Conservation (phyloP, 1,140 invertebrate species). For the Drosophila trapezifrons region DNA sequence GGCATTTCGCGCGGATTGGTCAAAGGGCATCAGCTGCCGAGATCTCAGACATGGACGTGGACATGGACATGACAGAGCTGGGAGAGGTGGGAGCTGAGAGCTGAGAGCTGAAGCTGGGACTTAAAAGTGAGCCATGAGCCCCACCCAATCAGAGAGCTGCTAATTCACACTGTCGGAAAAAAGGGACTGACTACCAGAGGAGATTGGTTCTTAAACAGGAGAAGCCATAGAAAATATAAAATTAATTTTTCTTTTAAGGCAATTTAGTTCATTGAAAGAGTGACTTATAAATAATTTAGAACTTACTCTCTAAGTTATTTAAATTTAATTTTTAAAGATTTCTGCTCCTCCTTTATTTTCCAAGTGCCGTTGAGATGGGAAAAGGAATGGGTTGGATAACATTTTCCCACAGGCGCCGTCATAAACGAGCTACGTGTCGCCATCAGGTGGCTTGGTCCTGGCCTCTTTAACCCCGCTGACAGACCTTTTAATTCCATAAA, state of each 20-base stretch:
- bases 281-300: too few species aligned
- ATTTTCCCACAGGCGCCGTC: slow-evolving; percentile 68
- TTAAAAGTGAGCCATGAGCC: slow-evolving; percentile 21
- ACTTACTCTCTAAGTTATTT: not conserved
- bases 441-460: slow-evolving; percentile 61
- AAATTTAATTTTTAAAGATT: not conserved
- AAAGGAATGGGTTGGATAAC: not conserved
- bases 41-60: slow-evolving; percentile 42
- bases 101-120: not conserved
- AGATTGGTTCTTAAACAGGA: too few species aligned
- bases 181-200: not conserved
- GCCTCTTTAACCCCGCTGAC: not conserved
- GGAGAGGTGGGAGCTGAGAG: not conserved
- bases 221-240: too few species aligned
- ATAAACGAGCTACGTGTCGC: slow-evolving; percentile 75
- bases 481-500: not conserved
- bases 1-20: slow-evolving; percentile 35
- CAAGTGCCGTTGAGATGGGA: not conserved
- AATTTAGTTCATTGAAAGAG: too few species aligned
- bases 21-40: slow-evolving; percentile 31
- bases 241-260: too few species aligned
- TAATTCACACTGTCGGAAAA: not conserved
- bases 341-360: not conserved
- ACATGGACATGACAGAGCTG: slow-evolving; percentile 14
- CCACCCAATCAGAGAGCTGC: slow-evolving; percentile 5